phyloP scores from a whole-genome alignment of 2,797 vertebrate species.

The Poeciliopsis gracilis region DNA sequence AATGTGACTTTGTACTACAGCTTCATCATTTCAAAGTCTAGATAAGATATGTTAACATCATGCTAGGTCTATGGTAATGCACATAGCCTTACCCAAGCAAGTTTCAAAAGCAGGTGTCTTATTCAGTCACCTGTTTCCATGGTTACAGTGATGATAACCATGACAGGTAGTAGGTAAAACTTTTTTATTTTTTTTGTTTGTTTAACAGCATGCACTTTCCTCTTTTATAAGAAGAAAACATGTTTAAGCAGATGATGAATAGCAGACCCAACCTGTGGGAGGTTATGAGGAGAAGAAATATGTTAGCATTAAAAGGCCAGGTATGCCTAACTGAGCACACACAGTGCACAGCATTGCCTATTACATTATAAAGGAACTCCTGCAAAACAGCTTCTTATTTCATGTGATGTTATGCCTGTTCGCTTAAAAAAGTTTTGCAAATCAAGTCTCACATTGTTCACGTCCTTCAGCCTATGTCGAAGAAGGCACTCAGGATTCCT shows the following conservation, averaged over 20 bases:
- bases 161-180: conserved; percentile 46
- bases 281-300: conserved; percentile 39
- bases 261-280: conserved; percentile 44
- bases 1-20: not conserved
- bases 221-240: conserved; percentile 50
- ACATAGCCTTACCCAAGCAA: conserved; percentile 32
- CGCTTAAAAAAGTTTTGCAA: conserved; percentile 25
- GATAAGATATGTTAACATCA: conserved; percentile 19
- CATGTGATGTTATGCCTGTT: conserved; percentile 22
- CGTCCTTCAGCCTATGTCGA: conserved; percentile 23
- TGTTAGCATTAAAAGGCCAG: conserved; percentile 33
- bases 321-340: conserved; percentile 32
- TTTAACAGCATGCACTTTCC: conserved; percentile 34
- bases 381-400: conserved; percentile 35
- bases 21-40: conserved; percentile 22
- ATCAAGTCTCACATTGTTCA: not conserved
- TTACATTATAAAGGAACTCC: conserved; percentile 33
- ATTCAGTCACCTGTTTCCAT: conserved; percentile 70
- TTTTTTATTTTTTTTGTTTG: conserved; percentile 43
- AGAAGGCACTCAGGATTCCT: conserved; percentile 26
- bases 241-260: conserved; percentile 59
- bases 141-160: conserved; percentile 59
- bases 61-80: conserved; percentile 28
- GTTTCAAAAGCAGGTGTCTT: conserved; percentile 50
- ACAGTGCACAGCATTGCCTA: conserved; percentile 14